Base-by-base conservation (phyloP, 2,888 invertebrate genomes). In the Oxycera nigricornis region DNA sequence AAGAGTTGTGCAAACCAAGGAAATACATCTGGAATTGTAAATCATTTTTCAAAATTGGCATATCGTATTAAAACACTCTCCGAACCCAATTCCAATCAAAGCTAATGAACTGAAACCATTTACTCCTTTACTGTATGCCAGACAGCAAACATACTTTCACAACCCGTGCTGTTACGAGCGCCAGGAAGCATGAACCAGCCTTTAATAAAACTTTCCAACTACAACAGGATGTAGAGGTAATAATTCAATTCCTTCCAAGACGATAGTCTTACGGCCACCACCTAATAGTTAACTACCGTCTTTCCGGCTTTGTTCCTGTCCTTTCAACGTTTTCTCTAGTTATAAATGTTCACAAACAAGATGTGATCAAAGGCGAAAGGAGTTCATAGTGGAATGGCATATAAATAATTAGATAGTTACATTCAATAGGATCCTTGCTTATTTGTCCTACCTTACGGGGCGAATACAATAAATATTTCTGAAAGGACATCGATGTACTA, bases 231-330 rank as follows among this genome's bases (percentile, higher is more conserved):
- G 55, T 24, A 14, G 7, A 24, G 55, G 55, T 24, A 55, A 55
- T 55, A 55, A 55, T 55, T 55, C 55, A 55, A 55, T 55, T 24
- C 55, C 20, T 17, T 55, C 55, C 55, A 24, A 17, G 26, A 55
- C 55, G 17, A 24, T 55, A 55, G 24, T 9, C 9, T 26, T 17
- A 55, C n/a, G n/a, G n/a, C n/a, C 26, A 55, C 26, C 55, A 24
- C 55, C 26, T 24, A 14, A 9, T 20, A 24, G 24, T 55, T 24
- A 6, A 7, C 7, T 55, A 55, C 9, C n/a, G 22, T 55, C 22
- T 0, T 24, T 55, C 26, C 26, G 20, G 26, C 14, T 7, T 24
- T 24, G 55, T 24, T 55, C 14, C 26, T 17, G 14, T 2, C n/a
- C 22, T 24, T 24, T 24, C 14, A 9, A 6, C 7, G 20, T 55